Evolutionary conservation across 1,140 invertebrate genomes (phyloP).

Genomic region (Ips nitidus): DNA sequence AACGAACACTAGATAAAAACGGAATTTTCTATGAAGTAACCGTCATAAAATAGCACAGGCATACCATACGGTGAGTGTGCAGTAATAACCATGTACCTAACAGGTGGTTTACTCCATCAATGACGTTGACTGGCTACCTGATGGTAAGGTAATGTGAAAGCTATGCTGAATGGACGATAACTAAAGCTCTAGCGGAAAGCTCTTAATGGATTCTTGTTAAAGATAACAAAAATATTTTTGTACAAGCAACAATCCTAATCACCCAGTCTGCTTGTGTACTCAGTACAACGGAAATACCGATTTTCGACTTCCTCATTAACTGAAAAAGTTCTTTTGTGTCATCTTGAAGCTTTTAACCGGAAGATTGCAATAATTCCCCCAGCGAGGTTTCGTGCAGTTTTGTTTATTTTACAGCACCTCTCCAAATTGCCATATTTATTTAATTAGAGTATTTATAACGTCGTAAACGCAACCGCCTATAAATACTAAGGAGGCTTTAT

Average conservation of each 20-base stretch:
- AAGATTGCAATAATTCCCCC: slow-evolving; percentile 14
- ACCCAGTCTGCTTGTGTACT: not conserved
- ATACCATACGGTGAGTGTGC: slow-evolving; percentile 4
- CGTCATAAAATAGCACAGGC: not conserved
- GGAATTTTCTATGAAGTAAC: not conserved
- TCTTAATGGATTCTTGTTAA: slow-evolving; percentile 1
- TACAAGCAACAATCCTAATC: not conserved
- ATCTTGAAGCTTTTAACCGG: not conserved
- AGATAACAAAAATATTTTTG: not conserved
- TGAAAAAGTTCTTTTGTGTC: not conserved
- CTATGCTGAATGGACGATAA: not conserved
- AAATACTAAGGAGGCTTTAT: slow-evolving; percentile 12
- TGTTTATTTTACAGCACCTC: slow-evolving; percentile 5
- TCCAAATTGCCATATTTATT: slow-evolving; percentile 18
- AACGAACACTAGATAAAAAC: not conserved
- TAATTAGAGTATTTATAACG: slow-evolving; percentile 27
- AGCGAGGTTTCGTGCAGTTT: not conserved
- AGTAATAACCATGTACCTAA: not conserved
- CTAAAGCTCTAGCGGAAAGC: not conserved
- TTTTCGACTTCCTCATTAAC: too few species aligned
- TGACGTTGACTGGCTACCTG: slow-evolving; percentile 1
- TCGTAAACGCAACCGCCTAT: slow-evolving; percentile 10
- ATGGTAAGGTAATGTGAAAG: slow-evolving; percentile 8
- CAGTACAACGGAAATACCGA: too few species aligned
- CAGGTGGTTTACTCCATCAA: not conserved